These are phyloP conservation scores for Temnothorax curvispinosus DNA, from an alignment of 1,140 invertebrate genomes.

Conservation along the genomic window DNA sequence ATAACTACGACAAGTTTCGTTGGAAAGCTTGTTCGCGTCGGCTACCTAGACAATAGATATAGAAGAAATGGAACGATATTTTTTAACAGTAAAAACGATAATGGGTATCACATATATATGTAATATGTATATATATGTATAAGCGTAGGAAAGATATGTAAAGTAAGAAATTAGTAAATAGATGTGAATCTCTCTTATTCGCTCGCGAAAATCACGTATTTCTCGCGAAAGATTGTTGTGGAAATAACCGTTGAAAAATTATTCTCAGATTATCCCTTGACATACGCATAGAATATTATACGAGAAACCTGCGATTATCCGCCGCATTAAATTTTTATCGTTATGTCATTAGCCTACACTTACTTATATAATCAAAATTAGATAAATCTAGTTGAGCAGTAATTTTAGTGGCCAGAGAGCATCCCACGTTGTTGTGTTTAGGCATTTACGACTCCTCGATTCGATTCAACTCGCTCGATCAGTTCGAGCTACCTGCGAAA, in stretches of 20 bases:
- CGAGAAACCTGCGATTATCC: conserved; percentile 53
- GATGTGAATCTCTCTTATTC: conserved; percentile 34
- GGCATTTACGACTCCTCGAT: conserved; percentile 11
- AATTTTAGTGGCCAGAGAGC: conserved; percentile 84
- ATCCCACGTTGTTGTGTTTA: conserved; percentile 67
- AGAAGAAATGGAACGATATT: conserved; percentile 48
- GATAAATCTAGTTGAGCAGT: conserved; percentile 85
- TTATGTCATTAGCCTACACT: conserved; percentile 45
- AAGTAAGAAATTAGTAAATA: conserved; percentile 56
- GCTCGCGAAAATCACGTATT: conserved; percentile 19
- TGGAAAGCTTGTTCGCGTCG: not conserved
- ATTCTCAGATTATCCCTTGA: conserved; percentile 29
- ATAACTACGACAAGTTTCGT: not conserved
- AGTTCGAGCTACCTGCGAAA: conserved; percentile 37
- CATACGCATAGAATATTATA: conserved; percentile 28
- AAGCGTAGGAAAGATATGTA: conserved; percentile 60
- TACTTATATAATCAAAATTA: conserved; percentile 73
- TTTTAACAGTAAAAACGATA: conserved; percentile 54
- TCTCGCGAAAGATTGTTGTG: conserved; percentile 3
- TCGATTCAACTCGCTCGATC: conserved; percentile 20
- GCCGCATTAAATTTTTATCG: conserved; percentile 24
- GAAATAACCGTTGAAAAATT: conserved; percentile 35
- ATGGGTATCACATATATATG: conserved; percentile 52
- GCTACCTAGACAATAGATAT: conserved; percentile 5
- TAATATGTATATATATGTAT: not conserved